These are phyloP conservation scores for Osedax frankpressi DNA, from an alignment of 2,888 invertebrate species.

Conservation along the genomic window DNA sequence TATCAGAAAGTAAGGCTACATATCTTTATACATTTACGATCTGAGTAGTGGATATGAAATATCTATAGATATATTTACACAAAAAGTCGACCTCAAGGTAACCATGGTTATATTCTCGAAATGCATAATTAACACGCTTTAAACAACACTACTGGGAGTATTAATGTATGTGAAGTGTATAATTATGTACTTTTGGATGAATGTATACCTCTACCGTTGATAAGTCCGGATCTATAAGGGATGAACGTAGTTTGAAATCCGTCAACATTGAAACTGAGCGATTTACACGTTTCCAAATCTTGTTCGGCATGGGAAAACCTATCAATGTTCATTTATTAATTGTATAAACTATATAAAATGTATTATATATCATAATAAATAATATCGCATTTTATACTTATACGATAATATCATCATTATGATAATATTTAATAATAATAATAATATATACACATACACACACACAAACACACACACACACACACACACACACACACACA, in stretches of 20 bases:
- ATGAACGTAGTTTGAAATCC: constrained; percentile 6
- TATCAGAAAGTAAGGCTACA: too few relatives aligned
- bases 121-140: background rate
- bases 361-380: background rate
- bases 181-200: too few relatives aligned
- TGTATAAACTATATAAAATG: background rate
- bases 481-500: too few relatives aligned
- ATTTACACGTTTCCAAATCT: background rate
- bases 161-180: background rate
- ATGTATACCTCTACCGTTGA: constrained; percentile 25
- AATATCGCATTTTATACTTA: background rate
- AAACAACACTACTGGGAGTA: background rate
- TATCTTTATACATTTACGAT: too few relatives aligned
- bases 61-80: too few relatives aligned
- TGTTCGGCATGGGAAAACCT: background rate
- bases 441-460: background rate
- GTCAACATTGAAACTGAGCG: background rate
- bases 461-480: background rate
- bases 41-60: too few relatives aligned
- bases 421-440: background rate
- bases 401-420: background rate
- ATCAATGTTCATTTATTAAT: background rate
- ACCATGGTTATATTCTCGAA: too few relatives aligned
- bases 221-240: constrained; percentile 19
- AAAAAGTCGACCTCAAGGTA: too few relatives aligned